Evolutionary conservation across 2,797 vertebrate genomes (phyloP).

Genomic region (Eulemur coronatus): DNA sequence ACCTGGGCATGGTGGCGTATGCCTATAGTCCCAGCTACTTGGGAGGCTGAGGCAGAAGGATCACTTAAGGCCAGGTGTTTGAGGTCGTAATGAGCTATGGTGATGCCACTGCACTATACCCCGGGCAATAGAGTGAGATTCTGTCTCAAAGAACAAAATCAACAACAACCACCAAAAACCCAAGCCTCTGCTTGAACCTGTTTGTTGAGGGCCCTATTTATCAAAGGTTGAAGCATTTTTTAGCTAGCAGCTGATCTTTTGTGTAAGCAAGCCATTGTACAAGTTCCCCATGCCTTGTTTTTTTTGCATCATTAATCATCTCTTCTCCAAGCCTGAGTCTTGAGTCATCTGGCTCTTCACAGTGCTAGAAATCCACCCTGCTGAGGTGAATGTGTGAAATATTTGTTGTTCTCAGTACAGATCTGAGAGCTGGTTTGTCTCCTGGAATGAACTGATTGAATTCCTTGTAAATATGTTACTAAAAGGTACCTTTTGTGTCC

Average conservation of each 20-base stretch:
- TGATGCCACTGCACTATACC: not conserved
- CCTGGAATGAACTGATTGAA: not conserved
- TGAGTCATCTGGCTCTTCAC: conserved; percentile 25
- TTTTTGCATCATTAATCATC: conserved; percentile 44
- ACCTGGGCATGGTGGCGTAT: not conserved
- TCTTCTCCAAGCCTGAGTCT: not conserved
- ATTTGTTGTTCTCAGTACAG: conserved; percentile 6
- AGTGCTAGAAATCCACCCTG: not conserved
- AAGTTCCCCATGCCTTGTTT: not conserved
- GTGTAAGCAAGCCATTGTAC: not conserved
- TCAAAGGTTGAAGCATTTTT: not conserved
- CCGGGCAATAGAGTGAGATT: not conserved
- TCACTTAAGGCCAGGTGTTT: not conserved
- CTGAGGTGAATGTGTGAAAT: conserved; percentile 38
- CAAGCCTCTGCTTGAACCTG: not conserved
- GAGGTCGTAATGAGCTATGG: not conserved
- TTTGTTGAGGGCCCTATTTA: not conserved
- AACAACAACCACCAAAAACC: not conserved
- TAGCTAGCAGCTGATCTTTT: conserved; percentile 5
- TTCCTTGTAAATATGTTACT: not conserved
- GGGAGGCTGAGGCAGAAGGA: not conserved
- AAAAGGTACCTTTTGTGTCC: conserved; percentile 6
- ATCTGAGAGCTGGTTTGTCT: not conserved
- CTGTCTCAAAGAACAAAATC: not conserved
- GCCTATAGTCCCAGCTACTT: not conserved